Conservation (phyloP, 1,140 invertebrate genomes). For the Medauroidea extradentata region DNA sequence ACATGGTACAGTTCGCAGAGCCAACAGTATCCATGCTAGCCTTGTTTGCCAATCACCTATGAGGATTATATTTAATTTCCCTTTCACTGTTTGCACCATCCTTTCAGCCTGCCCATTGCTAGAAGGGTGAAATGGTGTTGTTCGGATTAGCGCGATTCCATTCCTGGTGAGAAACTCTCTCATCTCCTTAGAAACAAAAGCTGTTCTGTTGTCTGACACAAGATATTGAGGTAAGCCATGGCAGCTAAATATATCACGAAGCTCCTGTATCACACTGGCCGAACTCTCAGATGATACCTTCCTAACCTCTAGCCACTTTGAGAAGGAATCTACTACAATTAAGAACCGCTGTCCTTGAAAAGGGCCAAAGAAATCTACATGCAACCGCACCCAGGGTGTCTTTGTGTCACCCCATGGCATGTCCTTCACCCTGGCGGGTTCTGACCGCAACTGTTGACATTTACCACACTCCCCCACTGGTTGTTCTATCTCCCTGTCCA, state of each 20-base stretch:
- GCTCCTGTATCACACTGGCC: conserved; percentile 10
- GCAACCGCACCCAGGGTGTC: conserved; percentile 25
- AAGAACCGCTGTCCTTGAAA: conserved; percentile 14
- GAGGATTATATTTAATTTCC: not conserved
- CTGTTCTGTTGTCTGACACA: conserved; percentile 28
- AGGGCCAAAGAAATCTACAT: conserved; percentile 39
- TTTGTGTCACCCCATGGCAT: not conserved
- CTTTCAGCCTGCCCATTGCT: conserved; percentile 31
- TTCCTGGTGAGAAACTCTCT: conserved; percentile 21
- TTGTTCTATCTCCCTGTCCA: conserved; percentile 36
- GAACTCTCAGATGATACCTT: not conserved
- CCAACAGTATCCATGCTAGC: not conserved
- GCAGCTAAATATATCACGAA: conserved; percentile 22
- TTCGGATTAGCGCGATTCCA: conserved; percentile 22
- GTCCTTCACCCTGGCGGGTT: not conserved
- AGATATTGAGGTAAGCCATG: conserved; percentile 22
- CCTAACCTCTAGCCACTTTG: conserved; percentile 42
- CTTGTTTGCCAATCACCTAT: not conserved
- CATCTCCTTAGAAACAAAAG: conserved; percentile 26
- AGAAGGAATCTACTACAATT: conserved; percentile 32
- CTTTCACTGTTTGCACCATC: conserved; percentile 25
- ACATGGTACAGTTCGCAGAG: not conserved
- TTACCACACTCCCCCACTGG: conserved; percentile 7
- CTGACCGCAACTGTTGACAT: conserved; percentile 15
- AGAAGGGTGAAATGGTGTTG: conserved; percentile 27